phyloP scores from a whole-genome alignment of 1,140 invertebrate species.

The Cyclina sinensis region DNA sequence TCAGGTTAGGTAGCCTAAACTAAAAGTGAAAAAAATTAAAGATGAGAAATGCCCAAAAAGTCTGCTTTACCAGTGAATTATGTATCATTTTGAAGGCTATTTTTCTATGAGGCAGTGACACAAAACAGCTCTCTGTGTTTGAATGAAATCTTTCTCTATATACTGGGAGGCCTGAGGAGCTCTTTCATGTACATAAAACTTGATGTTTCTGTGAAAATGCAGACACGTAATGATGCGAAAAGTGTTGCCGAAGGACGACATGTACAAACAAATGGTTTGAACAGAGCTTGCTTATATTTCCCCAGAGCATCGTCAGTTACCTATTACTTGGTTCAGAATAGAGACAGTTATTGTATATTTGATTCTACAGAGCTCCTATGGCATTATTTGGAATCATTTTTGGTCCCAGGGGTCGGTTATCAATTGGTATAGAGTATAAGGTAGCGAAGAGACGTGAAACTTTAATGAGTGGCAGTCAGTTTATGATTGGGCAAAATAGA shows the following conservation, averaged over 20 bases:
- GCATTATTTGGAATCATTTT: conserved; percentile 64
- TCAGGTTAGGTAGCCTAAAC: too few species aligned
- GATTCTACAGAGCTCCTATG: conserved; percentile 49
- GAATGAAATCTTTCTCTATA: too few species aligned
- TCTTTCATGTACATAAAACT: neutral
- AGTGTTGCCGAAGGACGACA: neutral
- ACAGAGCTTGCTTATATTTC: conserved; percentile 51
- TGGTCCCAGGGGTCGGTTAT: conserved; percentile 42
- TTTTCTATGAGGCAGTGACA: too few species aligned
- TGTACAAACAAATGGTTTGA: conserved; percentile 34
- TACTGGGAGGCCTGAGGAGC: too few species aligned
- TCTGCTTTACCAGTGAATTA: too few species aligned
- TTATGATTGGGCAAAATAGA: conserved; percentile 46
- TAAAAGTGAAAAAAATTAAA: too few species aligned
- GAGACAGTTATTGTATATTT: conserved; percentile 68
- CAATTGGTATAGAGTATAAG: conserved; percentile 46
- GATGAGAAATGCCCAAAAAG: too few species aligned
- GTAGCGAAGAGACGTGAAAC: conserved; percentile 52
- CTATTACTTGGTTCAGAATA: conserved; percentile 50
- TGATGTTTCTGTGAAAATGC: neutral
- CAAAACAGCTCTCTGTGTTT: too few species aligned
- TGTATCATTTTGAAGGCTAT: too few species aligned
- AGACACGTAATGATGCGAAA: neutral
- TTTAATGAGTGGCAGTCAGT: conserved; percentile 59
- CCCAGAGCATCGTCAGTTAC: conserved; percentile 58